Base-by-base conservation (phyloP, 2,888 invertebrate species). In the Eristalis intricaria region DNA sequence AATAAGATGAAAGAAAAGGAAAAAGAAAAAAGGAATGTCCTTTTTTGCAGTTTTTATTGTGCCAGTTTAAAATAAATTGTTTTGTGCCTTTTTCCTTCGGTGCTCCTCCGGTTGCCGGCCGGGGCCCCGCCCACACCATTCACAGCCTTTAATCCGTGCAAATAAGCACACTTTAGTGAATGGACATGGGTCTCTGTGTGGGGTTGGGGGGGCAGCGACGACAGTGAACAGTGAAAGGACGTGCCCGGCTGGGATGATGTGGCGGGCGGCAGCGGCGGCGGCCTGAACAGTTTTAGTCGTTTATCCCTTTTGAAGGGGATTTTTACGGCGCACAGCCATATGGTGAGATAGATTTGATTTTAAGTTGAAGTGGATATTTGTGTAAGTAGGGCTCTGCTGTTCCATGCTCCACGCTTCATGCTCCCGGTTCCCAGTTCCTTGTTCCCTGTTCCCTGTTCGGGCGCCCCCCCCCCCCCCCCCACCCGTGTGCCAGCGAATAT, bases 31-130 rank as follows among this genome's bases (percentile, higher is more conserved):
- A 76, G 77, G 65, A 82, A 69, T 82, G 82, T 82, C 86, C 78
- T 82, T 78, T 29, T 81, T 85, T 73, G 65, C 74, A 85, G 77
- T 82, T 82, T 83, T 82, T 86, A 75, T 86, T 86, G 74, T 86
- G 82, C 56, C 86, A 86, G 82, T 86, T 86, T 86, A 86, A 86
- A 86, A 86, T 86, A 86, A 86, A 86, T 86, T 86, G 86, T 86
- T 86, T 82, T 78, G 82, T 82, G 77, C 82, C 74, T 71, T 82
- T 82, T 86, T 74, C 71, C 15, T 63, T n/a, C 22, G 50, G 7
- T 64, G 13, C 1, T 50, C 26, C 58, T 26, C 26, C 26, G 26
- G 26, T 26, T 26, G 22, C 19, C 22, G 60, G 60, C 73, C 58
- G 32, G 63, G 69, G 78, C 73, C 43, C 8, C 50, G 50, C 19